Base-by-base conservation (phyloP, 64 coral and sea anemone genomes). In the Pachyseris speciosa region DNA sequence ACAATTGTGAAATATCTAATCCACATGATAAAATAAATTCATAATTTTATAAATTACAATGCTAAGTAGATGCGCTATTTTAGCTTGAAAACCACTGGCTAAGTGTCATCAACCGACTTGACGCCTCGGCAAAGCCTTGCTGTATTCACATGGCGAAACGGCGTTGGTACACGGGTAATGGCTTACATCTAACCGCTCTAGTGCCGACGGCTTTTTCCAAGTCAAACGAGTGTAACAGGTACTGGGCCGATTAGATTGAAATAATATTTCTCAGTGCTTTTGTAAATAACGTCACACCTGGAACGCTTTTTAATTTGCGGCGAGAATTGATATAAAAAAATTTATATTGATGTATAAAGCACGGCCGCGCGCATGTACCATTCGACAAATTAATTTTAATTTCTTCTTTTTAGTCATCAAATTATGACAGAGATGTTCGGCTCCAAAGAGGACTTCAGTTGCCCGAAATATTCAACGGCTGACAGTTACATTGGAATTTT, bases 201-300 rank as follows among this genome's bases (percentile, higher is more conserved):
- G 20, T 58, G 50, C 67, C 20, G 67, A 19, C 77, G 73, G 77
- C 34, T 8, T 80, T 80, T 81, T 41, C 16, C 22, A 40, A 61
- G 31, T 12, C 77, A 30, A 60, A 40, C 7, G 36, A 81, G 49
- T 58, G 77, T 81, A 81, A 81, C 77, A 81, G 77, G 77, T 81
- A 81, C 31, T 81, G 77, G 53, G 31, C 53, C 77, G 77, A 81
- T 81, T 81, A 61, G 77, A 81, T 81, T 61, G 37, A 81, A 81
- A 81, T 63, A 61, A 71, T 81, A 61, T 63, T 81, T 81, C 33
- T 81, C 50, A 58, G 77, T 81, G 34, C 77, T 61, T 81, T 81
- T 81, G 77, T 81, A 81, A 81, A 81, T 81, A 81, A 81, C 37
- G 29, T 22, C 53, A 81, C 77, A 81, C 77, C 77, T 81, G 77